phyloP scores from a whole-genome alignment of 1,140 invertebrate species.

The Argopecten irradians region DNA sequence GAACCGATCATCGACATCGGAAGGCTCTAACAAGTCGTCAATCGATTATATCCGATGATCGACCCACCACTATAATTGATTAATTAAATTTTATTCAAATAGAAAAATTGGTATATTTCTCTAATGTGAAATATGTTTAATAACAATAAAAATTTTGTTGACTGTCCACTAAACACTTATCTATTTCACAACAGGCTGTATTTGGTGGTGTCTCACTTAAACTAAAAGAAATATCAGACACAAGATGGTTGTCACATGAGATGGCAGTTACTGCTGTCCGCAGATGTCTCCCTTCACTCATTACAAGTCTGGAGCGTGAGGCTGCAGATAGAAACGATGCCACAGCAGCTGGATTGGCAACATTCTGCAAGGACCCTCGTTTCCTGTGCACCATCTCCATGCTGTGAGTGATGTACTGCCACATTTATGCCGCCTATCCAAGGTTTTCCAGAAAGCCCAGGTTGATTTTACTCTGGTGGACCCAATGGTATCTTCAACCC shows the following conservation, averaged over 20 bases:
- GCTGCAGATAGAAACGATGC: neutral
- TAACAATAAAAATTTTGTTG: too few species aligned
- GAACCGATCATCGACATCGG: too few species aligned
- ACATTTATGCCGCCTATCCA: neutral
- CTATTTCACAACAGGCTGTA: too few species aligned
- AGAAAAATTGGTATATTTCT: too few species aligned
- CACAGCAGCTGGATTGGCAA: slow-evolving; percentile 7
- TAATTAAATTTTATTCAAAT: too few species aligned
- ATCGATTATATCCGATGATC: too few species aligned
- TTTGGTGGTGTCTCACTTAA: too few species aligned
- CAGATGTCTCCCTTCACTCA: neutral
- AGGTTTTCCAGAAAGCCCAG: neutral
- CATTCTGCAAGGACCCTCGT: neutral
- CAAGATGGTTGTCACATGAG: neutral
- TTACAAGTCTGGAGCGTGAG: slow-evolving; percentile 13
- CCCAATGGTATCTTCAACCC: neutral
- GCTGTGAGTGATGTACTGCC: neutral
- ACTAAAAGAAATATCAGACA: neutral
- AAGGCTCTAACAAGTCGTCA: too few species aligned
- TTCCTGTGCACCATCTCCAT: neutral
- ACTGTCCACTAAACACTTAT: too few species aligned
- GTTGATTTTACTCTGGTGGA: slow-evolving; percentile 26
- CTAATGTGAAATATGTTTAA: too few species aligned
- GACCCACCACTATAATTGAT: too few species aligned
- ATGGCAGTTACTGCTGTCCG: neutral